These are phyloP conservation scores for Hylaea fasciaria DNA, from an alignment of 2,888 invertebrate genomes.

Conservation along the genomic window DNA sequence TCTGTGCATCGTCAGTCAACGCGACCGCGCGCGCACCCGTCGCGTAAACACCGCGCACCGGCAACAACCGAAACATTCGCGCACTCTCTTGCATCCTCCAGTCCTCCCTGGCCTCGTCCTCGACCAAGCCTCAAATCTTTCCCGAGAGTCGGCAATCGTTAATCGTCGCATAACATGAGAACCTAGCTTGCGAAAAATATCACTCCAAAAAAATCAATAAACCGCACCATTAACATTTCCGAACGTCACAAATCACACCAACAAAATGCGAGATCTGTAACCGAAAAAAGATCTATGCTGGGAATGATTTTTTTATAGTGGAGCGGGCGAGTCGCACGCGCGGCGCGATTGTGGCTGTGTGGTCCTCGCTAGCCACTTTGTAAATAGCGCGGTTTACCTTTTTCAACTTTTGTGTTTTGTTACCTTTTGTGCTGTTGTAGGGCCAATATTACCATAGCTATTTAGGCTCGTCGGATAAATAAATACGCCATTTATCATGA, in stretches of 20 bases:
- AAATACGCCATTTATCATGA: conserved; percentile 85
- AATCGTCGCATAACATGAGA: conserved; percentile 41
- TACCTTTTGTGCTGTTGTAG: conserved; percentile 85
- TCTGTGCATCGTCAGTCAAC: conserved; percentile 75
- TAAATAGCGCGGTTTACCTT: conserved; percentile 86
- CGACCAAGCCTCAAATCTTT: conserved; percentile 28
- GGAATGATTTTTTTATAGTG: conserved; percentile 77
- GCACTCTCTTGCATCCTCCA: conserved; percentile 56
- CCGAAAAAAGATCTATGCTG: conserved; percentile 81
- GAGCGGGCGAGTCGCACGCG: conserved; percentile 82
- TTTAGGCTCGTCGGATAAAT: conserved; percentile 84
- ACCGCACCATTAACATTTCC: conserved; percentile 81
- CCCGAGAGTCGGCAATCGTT: conserved; percentile 28
- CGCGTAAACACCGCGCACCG: conserved; percentile 72
- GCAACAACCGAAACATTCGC: conserved; percentile 64
- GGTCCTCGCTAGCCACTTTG: conserved; percentile 85
- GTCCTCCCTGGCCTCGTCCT: conserved; percentile 49
- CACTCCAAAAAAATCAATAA: conserved; percentile 67
- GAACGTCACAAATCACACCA: conserved; percentile 85
- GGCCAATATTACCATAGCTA: conserved; percentile 85
- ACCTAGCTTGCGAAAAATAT: conserved; percentile 43
- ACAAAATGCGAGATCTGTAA: conserved; percentile 83
- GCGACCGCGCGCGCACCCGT: conserved; percentile 51
- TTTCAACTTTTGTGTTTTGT: conserved; percentile 86
- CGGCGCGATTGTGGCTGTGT: conserved; percentile 84